phyloP scores from a whole-genome alignment of 1,140 invertebrate genomes.

The Ditylenchus dipsaci region DNA sequence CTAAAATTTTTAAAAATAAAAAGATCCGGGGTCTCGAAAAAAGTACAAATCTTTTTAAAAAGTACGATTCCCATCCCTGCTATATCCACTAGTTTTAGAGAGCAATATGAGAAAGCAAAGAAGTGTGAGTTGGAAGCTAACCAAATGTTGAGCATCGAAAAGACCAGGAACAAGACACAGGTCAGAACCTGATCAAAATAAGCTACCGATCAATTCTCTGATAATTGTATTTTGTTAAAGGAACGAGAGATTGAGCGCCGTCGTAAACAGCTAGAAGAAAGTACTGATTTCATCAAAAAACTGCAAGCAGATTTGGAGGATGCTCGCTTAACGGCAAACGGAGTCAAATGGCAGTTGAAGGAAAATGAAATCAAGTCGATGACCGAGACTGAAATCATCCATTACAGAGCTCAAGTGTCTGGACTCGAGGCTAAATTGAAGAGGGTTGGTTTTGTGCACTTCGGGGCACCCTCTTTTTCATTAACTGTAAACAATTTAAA shows the following conservation, averaged over 20 bases:
- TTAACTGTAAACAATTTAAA: too few species aligned
- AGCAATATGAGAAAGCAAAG: constrained; percentile 7
- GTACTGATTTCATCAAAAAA: constrained; percentile 24
- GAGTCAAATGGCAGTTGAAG: constrained; percentile 19
- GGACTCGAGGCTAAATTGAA: constrained; percentile 14
- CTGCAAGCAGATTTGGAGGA: constrained; percentile 29
- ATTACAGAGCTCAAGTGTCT: constrained; percentile 15
- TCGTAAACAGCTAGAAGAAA: constrained; percentile 29
- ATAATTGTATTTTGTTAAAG: not conserved
- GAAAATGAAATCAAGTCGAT: constrained; percentile 24
- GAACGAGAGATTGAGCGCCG: constrained; percentile 20
- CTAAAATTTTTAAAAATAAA: too few species aligned
- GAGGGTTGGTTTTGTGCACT: not conserved
- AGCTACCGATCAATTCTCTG: not conserved
- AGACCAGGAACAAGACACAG: not conserved
- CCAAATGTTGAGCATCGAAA: constrained; percentile 6
- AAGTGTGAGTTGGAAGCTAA: constrained; percentile 1
- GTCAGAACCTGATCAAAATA: not conserved
- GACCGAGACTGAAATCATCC: constrained; percentile 21
- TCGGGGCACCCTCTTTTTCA: too few species aligned
- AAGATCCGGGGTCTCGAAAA: too few species aligned
- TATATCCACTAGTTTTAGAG: not conserved
- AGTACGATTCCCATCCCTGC: too few species aligned
- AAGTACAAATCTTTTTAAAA: too few species aligned
- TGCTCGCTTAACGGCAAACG: constrained; percentile 18